Evolutionary conservation across 2,888 invertebrate species (phyloP).

Genomic region (Leptinotarsa haldemani): DNA sequence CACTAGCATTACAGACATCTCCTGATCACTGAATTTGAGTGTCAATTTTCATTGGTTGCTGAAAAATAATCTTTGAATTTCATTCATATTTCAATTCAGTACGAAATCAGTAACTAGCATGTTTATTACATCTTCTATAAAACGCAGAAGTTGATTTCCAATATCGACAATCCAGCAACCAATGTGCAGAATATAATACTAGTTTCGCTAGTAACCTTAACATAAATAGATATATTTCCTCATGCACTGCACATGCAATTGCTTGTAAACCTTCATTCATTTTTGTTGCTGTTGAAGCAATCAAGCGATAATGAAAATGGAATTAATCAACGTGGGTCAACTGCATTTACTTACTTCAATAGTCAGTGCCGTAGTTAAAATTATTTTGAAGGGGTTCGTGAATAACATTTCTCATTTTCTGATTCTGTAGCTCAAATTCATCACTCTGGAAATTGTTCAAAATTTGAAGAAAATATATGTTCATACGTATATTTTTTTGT

Average conservation of each 20-base stretch:
- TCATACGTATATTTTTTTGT: too few species aligned
- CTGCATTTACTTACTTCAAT: not conserved
- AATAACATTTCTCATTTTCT: too few species aligned
- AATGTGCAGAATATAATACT: not conserved
- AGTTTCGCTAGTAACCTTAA: conserved; percentile 8
- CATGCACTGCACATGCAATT: not conserved
- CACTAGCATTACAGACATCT: too few species aligned
- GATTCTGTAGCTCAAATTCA: too few species aligned
- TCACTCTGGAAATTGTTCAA: too few species aligned
- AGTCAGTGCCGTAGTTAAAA: not conserved
- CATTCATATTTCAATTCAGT: too few species aligned
- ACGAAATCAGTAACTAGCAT: too few species aligned
- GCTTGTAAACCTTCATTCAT: conserved; percentile 15
- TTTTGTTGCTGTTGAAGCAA: conserved; percentile 10
- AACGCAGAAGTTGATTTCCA: not conserved
- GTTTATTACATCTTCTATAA: too few species aligned
- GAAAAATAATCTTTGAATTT: too few species aligned
- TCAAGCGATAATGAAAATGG: not conserved
- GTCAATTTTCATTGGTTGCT: too few species aligned
- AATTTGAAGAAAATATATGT: too few species aligned
- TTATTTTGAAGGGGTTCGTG: not conserved
- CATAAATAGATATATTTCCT: conserved; percentile 21
- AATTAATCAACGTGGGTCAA: not conserved
- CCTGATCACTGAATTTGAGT: too few species aligned
- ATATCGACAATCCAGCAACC: not conserved